phyloP scores from a whole-genome alignment of 2,797 vertebrate species.

The Melanotaenia pygmaea region DNA sequence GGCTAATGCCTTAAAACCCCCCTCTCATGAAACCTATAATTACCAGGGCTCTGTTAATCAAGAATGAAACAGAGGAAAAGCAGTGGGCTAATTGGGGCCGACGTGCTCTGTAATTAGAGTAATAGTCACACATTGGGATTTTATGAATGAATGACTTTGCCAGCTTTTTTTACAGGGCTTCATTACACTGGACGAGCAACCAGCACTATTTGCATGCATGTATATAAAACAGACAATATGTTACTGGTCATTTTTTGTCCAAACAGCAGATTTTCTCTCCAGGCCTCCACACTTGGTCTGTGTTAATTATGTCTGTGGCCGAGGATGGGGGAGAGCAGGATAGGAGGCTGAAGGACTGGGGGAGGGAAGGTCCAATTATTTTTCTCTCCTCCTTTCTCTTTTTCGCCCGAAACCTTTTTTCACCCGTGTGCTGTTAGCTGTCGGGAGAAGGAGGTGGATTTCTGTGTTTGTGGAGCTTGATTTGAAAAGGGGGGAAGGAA shows the following conservation, averaged over 20 bases:
- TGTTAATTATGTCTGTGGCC: constrained; percentile 85
- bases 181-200: constrained; percentile 82
- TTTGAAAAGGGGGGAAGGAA: constrained; percentile 48
- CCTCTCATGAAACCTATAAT: constrained; percentile 81
- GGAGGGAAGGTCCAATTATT: constrained; percentile 82
- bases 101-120: constrained; percentile 90
- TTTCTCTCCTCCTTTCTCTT: constrained; percentile 68
- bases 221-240: constrained; percentile 81
- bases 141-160: constrained; percentile 92
- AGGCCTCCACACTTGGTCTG: constrained; percentile 77
- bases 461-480: constrained; percentile 40
- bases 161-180: constrained; percentile 82
- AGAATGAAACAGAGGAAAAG: constrained; percentile 82
- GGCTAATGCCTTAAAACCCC: constrained; percentile 71
- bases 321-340: constrained; percentile 22
- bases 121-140: constrained; percentile 89
- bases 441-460: constrained; percentile 57
- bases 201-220: constrained; percentile 77
- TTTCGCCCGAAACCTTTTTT: constrained; percentile 79
- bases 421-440: constrained; percentile 67
- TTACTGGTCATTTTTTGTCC: constrained; percentile 79
- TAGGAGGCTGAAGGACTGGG: constrained; percentile 27
- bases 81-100: constrained; percentile 86
- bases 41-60: constrained; percentile 88
- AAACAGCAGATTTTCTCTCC: constrained; percentile 86